phyloP scores from a whole-genome alignment of 2,888 invertebrate genomes.

The Melitaea athalia region DNA sequence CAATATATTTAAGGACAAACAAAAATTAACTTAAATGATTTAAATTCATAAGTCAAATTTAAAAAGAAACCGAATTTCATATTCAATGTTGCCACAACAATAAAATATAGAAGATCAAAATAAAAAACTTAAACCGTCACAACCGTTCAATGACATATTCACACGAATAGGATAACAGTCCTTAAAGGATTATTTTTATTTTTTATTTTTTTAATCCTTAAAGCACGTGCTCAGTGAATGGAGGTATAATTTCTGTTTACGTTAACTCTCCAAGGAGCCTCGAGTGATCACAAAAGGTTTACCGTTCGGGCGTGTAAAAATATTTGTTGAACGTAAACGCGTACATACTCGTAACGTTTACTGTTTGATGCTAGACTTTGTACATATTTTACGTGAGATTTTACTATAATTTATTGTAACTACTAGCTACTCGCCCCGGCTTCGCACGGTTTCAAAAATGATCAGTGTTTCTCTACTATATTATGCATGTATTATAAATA shows the following conservation, averaged over 20 bases:
- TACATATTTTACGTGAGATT: slow-evolving; percentile 23
- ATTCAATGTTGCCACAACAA: neutral
- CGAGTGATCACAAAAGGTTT: slow-evolving; percentile 59
- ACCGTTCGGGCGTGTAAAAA: slow-evolving; percentile 62
- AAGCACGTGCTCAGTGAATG: slow-evolving; percentile 71
- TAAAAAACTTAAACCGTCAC: neutral
- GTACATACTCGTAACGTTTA: slow-evolving; percentile 44
- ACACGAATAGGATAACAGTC: slow-evolving; percentile 13
- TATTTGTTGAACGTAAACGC: slow-evolving; percentile 66
- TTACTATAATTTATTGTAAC: neutral
- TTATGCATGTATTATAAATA: no score
- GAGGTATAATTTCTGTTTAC: slow-evolving; percentile 77
- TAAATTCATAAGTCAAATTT: no score
- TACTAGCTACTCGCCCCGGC: no score
- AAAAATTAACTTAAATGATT: no score
- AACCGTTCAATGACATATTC: slow-evolving; percentile 9
- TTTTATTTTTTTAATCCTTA: slow-evolving; percentile 41
- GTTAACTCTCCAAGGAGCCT: slow-evolving; percentile 69
- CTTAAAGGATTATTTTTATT: slow-evolving; percentile 31
- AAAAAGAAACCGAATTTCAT: neutral
- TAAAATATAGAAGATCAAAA: neutral
- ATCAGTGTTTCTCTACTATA: no score
- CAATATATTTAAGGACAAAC: no score
- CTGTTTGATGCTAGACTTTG: slow-evolving; percentile 41
- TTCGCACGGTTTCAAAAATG: no score